A percentile compares a stretch with the other conserved stretches of the same genome.
These are phyloP conservation scores for Napeogenes sylphis DNA, from an alignment of 2,888 invertebrate genomes.

Conservation along the genomic window DNA sequence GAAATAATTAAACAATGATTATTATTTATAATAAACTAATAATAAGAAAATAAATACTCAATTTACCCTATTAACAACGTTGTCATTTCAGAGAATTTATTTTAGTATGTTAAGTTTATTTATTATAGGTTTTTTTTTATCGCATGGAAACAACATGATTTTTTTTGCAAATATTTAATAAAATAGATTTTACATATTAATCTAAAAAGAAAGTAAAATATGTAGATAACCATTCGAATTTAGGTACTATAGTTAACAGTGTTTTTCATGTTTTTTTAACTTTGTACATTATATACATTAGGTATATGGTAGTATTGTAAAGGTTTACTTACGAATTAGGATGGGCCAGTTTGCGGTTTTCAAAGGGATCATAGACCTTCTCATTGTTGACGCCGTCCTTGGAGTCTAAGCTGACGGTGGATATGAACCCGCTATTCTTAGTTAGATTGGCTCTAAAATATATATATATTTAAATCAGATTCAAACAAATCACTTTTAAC, in stretches of 20 bases:
- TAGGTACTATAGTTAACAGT: too few species aligned
- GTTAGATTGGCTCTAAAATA: slow-evolving; percentile 61
- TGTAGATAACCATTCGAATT: too few species aligned
- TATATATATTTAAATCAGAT: too few species aligned
- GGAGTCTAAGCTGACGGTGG: slow-evolving; percentile 63
- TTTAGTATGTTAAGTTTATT: too few species aligned
- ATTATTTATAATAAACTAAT: not conserved
- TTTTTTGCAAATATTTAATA: too few species aligned
- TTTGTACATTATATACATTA: slow-evolving; percentile 1
- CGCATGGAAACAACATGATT: too few species aligned
- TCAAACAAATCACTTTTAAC: too few species aligned
- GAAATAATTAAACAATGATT: not conserved
- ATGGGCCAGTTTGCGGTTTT: slow-evolving; percentile 75
- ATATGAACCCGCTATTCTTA: slow-evolving; percentile 59
- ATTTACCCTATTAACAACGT: not conserved
- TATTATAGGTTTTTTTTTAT: too few species aligned
- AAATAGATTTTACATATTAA: too few species aligned
- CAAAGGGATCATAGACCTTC: slow-evolving; percentile 84
- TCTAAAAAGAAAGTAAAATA: too few species aligned
- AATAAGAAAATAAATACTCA: not conserved
- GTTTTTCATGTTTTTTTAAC: too few species aligned
- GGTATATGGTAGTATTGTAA: not conserved
- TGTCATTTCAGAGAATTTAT: too few species aligned
- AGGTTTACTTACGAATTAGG: slow-evolving; percentile 79
- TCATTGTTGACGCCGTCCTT: slow-evolving; percentile 60